phyloP scores from a whole-genome alignment of 2,888 invertebrate species.

The Pachydiplax longipennis region DNA sequence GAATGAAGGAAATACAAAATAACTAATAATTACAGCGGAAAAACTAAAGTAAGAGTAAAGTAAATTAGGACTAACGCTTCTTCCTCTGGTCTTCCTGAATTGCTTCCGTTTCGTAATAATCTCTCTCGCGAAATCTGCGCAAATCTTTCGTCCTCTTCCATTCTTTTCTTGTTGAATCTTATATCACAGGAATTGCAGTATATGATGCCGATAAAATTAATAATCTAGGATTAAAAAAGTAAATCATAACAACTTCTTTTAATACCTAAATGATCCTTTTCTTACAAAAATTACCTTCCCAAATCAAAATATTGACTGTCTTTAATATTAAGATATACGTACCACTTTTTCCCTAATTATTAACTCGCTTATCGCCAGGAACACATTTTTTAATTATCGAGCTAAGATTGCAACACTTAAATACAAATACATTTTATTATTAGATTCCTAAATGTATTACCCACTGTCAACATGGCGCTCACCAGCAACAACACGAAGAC shows the following conservation, averaged over 20 bases:
- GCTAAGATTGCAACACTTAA: neutral
- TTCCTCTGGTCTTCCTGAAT: neutral
- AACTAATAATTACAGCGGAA: too few relatives aligned
- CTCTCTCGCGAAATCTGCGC: neutral
- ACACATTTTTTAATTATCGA: neutral
- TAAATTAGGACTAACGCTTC: neutral
- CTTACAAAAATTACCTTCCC: neutral
- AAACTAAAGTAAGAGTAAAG: neutral
- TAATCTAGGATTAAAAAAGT: too few relatives aligned
- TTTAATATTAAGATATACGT: neutral
- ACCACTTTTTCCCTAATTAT: neutral
- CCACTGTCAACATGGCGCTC: constrained; percentile 24
- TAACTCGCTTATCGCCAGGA: neutral
- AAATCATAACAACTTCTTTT: too few relatives aligned
- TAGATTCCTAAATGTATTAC: neutral
- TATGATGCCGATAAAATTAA: neutral
- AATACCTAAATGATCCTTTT: neutral
- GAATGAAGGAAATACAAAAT: neutral
- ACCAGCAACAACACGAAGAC: neutral
- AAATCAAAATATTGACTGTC: neutral
- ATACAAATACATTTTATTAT: constrained; percentile 18
- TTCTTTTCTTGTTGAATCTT: neutral
- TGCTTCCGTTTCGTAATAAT: neutral
- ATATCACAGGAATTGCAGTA: neutral
- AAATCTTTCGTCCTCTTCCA: constrained; percentile 21